A percentile compares a stretch with the other conserved stretches of the same genome.
Evolutionary conservation across 1,140 invertebrate species (phyloP).

Genomic region (Sarcophaga peregrina): DNA sequence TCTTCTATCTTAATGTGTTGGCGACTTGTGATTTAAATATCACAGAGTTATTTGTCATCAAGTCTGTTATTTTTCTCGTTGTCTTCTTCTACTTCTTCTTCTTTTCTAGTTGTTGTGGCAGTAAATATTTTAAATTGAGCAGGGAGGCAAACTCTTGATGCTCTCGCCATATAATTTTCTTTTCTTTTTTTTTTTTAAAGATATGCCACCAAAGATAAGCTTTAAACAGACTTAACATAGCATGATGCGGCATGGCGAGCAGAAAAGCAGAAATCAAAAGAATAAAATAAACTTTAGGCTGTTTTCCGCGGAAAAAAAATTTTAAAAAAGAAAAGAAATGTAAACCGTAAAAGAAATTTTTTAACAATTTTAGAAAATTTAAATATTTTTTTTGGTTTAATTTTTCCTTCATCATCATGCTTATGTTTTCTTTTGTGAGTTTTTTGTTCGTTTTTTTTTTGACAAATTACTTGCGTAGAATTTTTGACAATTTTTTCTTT

Average conservation of each 20-base stretch:
- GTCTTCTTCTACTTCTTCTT: no score
- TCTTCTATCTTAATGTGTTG: neutral
- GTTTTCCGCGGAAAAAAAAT: neutral
- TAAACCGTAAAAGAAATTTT: no score
- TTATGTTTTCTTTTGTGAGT: neutral
- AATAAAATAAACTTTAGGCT: slow-evolving; percentile 16
- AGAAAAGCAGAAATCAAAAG: neutral
- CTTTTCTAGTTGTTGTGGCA: no score
- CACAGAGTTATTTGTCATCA: slow-evolving; percentile 33
- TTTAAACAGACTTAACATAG: neutral
- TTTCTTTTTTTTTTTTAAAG: neutral
- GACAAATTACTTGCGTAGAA: slow-evolving; percentile 29
- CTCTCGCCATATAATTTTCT: neutral
- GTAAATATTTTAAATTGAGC: neutral
- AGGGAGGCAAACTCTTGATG: neutral
- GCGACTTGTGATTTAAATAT: neutral
- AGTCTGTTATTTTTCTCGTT: neutral
- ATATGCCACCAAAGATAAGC: neutral
- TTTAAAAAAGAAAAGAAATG: no score
- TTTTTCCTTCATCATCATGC: neutral
- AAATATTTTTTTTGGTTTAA: neutral
- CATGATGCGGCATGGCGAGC: neutral
- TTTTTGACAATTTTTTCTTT: neutral
- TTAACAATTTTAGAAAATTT: neutral
- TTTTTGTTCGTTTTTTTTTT: neutral